Evolutionary conservation across 1,140 invertebrate species (phyloP).

Genomic region (Megalopta genalis): DNA sequence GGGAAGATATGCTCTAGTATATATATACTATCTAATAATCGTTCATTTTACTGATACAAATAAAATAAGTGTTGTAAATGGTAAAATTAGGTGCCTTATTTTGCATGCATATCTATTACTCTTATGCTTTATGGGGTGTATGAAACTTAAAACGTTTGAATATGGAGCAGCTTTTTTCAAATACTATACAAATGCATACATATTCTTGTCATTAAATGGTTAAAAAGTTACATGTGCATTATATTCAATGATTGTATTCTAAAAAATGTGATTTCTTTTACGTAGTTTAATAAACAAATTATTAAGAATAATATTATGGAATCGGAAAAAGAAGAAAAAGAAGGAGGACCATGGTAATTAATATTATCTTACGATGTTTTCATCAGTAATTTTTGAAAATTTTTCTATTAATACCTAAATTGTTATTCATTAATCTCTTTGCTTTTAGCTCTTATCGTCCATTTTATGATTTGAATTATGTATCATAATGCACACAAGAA

Average conservation of each 20-base stretch:
- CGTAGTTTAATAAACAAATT: neutral
- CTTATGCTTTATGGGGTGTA: neutral
- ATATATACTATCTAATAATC: neutral
- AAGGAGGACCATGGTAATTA: constrained; percentile 21
- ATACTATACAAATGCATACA: neutral
- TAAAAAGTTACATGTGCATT: neutral
- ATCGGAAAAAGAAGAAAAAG: neutral
- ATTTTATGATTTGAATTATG: constrained; percentile 3
- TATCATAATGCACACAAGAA: neutral
- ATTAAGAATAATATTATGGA: neutral
- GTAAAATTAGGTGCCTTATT: neutral
- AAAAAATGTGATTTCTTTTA: neutral
- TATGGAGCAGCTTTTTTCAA: neutral
- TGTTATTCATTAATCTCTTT: neutral
- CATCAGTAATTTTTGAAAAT: neutral
- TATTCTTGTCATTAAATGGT: neutral
- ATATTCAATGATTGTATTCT: neutral
- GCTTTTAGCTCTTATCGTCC: neutral
- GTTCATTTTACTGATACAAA: neutral
- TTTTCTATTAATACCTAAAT: neutral
- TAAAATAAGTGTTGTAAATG: neutral
- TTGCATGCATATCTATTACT: constrained; percentile 5
- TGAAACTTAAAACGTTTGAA: neutral
- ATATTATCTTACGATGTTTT: neutral
- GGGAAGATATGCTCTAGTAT: neutral